Evolutionary conservation across 2,797 vertebrate genomes (phyloP).

Genomic region (Myotis pilosus): DNA sequence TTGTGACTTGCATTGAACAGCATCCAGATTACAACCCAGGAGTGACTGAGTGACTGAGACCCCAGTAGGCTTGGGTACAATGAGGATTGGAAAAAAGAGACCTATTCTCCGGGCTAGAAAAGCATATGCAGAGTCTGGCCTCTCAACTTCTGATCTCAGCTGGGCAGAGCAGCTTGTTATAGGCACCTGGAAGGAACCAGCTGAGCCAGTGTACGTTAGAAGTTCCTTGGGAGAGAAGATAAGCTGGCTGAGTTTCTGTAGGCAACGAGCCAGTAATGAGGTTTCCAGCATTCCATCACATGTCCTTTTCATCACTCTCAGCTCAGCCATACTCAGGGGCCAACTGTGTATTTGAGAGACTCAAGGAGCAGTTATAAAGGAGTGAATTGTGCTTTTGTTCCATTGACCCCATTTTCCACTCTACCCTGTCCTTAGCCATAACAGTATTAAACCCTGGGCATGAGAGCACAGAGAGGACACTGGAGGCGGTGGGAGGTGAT

Average conservation of each 20-base stretch:
- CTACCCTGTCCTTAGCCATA: neutral
- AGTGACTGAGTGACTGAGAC: constrained; percentile 25
- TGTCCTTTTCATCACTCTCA: constrained; percentile 55
- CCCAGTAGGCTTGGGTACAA: neutral
- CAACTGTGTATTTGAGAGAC: constrained; percentile 5
- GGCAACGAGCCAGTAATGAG: constrained; percentile 67
- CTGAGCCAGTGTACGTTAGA: constrained; percentile 46
- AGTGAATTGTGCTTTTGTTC: constrained; percentile 51
- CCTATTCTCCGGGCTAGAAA: neutral
- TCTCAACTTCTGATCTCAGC: constrained; percentile 45
- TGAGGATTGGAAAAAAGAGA: neutral
- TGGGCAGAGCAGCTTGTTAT: constrained; percentile 23
- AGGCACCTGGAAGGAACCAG: constrained; percentile 62
- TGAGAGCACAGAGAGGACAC: neutral
- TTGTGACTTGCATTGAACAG: neutral
- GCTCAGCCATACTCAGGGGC: neutral
- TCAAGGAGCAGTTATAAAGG: neutral
- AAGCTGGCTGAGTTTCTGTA: constrained; percentile 71
- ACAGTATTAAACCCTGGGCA: neutral
- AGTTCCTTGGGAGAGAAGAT: constrained; percentile 65
- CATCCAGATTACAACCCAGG: constrained; percentile 1
- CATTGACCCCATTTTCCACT: neutral
- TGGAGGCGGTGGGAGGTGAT: neutral
- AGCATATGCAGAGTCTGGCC: neutral
- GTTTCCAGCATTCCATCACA: constrained; percentile 40